Evolutionary conservation across 1,140 invertebrate species (phyloP).

Genomic region (Drosophila subobscura): DNA sequence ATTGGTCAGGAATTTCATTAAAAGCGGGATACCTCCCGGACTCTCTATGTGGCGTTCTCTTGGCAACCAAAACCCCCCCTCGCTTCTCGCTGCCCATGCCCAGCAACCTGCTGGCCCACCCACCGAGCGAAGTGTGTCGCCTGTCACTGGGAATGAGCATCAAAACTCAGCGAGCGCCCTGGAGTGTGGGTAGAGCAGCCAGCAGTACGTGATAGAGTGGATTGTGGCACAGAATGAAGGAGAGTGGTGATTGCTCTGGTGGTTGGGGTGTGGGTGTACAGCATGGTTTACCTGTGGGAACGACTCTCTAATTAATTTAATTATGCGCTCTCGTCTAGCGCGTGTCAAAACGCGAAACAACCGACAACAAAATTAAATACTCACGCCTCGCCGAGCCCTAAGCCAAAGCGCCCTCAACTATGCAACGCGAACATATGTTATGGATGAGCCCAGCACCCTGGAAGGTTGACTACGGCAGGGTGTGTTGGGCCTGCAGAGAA

Average conservation of each 20-base stretch:
- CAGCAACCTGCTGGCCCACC: slow-evolving; percentile 38
- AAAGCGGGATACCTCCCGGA: slow-evolving; percentile 31
- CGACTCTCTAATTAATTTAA: slow-evolving; percentile 77
- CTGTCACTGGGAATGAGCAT: slow-evolving; percentile 76
- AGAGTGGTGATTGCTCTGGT: no score
- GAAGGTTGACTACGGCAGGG: background rate
- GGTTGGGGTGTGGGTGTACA: slow-evolving; percentile 3
- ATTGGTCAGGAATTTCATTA: slow-evolving; percentile 81
- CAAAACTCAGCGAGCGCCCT: slow-evolving; percentile 38
- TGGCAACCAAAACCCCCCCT: slow-evolving; percentile 24
- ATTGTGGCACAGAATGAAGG: slow-evolving; percentile 1
- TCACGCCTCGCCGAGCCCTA: slow-evolving; percentile 67
- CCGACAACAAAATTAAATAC: slow-evolving; percentile 72
- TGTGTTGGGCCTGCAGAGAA: background rate
- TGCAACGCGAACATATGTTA: slow-evolving; percentile 57
- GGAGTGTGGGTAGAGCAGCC: background rate
- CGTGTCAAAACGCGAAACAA: slow-evolving; percentile 66
- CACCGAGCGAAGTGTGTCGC: slow-evolving; percentile 70
- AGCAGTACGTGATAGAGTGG: slow-evolving; percentile 1
- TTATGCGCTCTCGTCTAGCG: slow-evolving; percentile 73
- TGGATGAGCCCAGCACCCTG: background rate
- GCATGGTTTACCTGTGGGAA: slow-evolving; percentile 71
- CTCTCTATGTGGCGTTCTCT: slow-evolving; percentile 36
- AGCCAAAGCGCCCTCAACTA: slow-evolving; percentile 78
- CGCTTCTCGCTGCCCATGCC: background rate